Evolutionary conservation across 2,888 invertebrate genomes (phyloP).

Genomic region (Stenodema calcarata): DNA sequence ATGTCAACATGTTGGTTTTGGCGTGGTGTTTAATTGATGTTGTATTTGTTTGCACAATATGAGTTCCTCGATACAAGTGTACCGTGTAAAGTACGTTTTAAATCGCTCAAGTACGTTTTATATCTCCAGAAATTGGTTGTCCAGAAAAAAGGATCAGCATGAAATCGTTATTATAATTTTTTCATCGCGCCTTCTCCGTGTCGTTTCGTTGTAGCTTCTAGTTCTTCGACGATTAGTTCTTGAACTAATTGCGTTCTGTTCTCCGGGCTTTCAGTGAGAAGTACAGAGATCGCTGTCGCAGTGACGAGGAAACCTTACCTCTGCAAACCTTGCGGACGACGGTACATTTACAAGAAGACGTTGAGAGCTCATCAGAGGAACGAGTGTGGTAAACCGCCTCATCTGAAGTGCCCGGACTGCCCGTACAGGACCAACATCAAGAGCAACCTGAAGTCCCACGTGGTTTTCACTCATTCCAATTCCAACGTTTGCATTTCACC

Average conservation of each 20-base stretch:
- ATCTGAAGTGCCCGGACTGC: constrained; percentile 54
- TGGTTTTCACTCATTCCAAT: not conserved
- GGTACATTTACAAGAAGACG: constrained; percentile 52
- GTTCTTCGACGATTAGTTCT: no score
- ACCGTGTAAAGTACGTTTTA: no score
- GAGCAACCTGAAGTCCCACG: constrained; percentile 50
- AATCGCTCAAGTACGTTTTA: no score
- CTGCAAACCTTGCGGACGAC: constrained; percentile 42
- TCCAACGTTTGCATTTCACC: not conserved
- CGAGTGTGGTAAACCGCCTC: constrained; percentile 55
- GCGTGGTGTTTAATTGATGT: no score
- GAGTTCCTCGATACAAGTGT: no score
- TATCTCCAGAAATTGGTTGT: no score
- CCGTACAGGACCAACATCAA: constrained; percentile 50
- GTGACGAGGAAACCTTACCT: not conserved
- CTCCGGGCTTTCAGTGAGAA: not conserved
- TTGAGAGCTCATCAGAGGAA: constrained; percentile 53
- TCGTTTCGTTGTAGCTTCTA: no score
- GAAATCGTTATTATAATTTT: no score
- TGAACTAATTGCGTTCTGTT: not conserved
- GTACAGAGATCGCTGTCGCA: not conserved
- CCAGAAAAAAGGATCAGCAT: no score
- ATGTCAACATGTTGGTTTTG: no score
- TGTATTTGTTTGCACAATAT: no score
- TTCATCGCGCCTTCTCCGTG: no score